Base-by-base conservation (phyloP, 2,888 invertebrate species). In the Caenorhabditis imperialis region DNA sequence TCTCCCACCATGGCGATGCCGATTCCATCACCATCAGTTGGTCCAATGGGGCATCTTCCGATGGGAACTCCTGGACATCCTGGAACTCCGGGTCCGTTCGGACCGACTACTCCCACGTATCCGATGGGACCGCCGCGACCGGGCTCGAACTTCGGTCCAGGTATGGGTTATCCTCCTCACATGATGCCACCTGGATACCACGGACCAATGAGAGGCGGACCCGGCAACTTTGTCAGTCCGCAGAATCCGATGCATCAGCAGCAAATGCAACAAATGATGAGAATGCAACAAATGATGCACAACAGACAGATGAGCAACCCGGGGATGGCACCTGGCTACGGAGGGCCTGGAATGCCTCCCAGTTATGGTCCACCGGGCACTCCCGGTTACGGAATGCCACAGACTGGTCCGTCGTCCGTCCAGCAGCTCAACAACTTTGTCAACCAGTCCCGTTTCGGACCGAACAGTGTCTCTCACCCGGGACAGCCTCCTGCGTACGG, bases 341-440 rank as follows among this genome's bases (percentile, higher is more conserved):
- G 54, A 18, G 53, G 33, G 20, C 44, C 71, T 16, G 55, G 57
- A 23, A 40, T 69, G 33, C 53, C 69, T 3, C 58, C 45, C 20
- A 53, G 45, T n/a, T n/a, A n/a, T n/a, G n/a, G n/a, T n/a, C 45
- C 16, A 16, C 45, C 16, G 20, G 38, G 16, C 6, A 6, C 30
- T 10, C 6, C 30, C 16, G 57, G 55, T 1, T 57, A 38, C 33
- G 62, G 35, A 44, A 44, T 57, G 51, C 42, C 38, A 37, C 22
- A 42, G 10, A 25, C 33, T 35, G 69, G 58, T 25, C 27, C 69
- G 16, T 53, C 69, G n/a, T 61, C 77, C 14, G 70, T 77, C 3
- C 77, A 77, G 40, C 71, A 71, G 18, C 62, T 77, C 20, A 74
- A 77, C 55, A 75, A 65, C 25, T 75, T 77, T 55, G 77, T 77